Evolutionary conservation across 2,888 invertebrate genomes (phyloP).

Genomic region (Thecocarcelia acutangulata): DNA sequence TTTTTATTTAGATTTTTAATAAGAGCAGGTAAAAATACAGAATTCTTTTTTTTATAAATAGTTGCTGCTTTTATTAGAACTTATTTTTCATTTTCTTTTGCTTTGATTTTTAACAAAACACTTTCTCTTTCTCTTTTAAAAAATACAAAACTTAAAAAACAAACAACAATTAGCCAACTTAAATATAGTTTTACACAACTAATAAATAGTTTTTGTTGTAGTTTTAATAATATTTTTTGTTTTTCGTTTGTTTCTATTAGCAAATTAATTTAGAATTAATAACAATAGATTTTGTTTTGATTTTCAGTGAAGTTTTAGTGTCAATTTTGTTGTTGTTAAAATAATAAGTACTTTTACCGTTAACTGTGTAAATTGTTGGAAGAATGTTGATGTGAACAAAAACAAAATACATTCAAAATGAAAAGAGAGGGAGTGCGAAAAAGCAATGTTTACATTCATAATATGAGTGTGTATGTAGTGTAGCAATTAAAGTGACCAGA

Average conservation of each 20-base stretch:
- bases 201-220: conserved; percentile 47
- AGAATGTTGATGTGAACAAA: no score
- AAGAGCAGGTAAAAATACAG: conserved; percentile 76
- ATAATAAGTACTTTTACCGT: no score
- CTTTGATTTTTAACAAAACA: conserved; percentile 50
- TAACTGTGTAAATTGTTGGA: no score
- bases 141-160: conserved; percentile 46
- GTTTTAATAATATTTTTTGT: conserved; percentile 20
- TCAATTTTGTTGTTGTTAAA: not conserved
- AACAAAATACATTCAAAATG: no score
- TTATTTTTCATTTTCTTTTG: conserved; percentile 6
- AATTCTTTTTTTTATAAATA: conserved; percentile 68
- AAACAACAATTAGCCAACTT: conserved; percentile 62
- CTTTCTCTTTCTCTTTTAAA: conserved; percentile 13
- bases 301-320: not conserved
- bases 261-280: conserved; percentile 60
- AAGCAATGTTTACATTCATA: no score
- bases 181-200: conserved; percentile 37
- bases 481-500: no score
- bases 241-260: conserved; percentile 42
- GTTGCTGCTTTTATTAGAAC: conserved; percentile 38
- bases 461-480: no score
- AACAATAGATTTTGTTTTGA: conserved; percentile 59
- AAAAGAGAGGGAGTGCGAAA: no score
- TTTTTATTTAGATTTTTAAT: conserved; percentile 16